Conservation (phyloP, 2,113 vertebrate species). For the Oxyura jamaicensis region DNA sequence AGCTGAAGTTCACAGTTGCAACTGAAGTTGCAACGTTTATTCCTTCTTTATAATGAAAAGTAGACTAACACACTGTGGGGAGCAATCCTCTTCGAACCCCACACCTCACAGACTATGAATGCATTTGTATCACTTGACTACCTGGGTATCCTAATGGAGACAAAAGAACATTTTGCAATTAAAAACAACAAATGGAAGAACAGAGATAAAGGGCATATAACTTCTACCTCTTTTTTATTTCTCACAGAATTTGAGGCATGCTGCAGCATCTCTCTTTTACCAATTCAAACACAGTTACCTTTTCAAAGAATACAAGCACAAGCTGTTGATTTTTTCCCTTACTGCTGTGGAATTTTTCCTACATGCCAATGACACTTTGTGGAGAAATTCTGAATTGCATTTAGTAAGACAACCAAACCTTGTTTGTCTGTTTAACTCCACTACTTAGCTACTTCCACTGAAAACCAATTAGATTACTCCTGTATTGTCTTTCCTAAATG, state of each 20-base stretch:
- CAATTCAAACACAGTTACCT: background rate
- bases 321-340: background rate
- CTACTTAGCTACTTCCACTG: background rate
- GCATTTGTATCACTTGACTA: background rate
- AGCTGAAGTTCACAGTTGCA: background rate
- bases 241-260: background rate
- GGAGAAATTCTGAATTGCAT: conserved; percentile 66
- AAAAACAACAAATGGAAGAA: background rate
- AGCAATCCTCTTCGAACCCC: background rate
- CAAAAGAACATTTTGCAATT: background rate
- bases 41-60: background rate
- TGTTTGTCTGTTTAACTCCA: background rate
- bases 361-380: conserved; percentile 70
- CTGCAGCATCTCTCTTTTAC: background rate
- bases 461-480: conserved; percentile 7
- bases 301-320: background rate
- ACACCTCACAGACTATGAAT: background rate
- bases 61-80: background rate
- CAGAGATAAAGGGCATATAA: background rate
- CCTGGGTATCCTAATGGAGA: background rate
- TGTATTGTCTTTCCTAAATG: conserved; percentile 4
- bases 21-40: background rate
- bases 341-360: background rate
- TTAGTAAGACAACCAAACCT: background rate
- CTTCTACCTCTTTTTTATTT: background rate